Conservation (phyloP, 2,888 invertebrate species). For the Drepanosiphum platanoidis region DNA sequence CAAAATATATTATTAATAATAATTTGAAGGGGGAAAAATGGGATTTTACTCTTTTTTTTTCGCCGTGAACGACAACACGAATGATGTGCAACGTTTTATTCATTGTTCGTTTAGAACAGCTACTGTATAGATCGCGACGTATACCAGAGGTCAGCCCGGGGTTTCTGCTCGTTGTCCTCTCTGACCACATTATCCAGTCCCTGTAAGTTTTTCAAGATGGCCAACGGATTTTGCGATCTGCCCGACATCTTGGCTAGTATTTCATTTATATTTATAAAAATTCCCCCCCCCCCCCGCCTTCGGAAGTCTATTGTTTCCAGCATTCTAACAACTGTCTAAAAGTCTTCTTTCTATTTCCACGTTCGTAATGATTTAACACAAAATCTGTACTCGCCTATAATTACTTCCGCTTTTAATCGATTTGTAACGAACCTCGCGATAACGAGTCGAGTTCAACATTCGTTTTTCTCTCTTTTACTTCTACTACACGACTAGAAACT, state of each 20-base stretch:
- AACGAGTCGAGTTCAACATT: not conserved
- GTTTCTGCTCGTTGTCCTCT: conserved; percentile 53
- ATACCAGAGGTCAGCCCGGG: conserved; percentile 28
- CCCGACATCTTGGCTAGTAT: conserved; percentile 58
- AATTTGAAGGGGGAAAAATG: too few relatives aligned
- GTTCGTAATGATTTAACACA: not conserved
- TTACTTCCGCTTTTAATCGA: not conserved
- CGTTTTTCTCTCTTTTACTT: too few relatives aligned
- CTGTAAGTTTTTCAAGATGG: conserved; percentile 58
- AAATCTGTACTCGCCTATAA: not conserved
- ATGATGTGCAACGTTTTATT: not conserved
- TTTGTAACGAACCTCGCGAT: not conserved
- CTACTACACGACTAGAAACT: too few relatives aligned
- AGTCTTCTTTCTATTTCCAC: not conserved
- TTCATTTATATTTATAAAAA: conserved; percentile 4
- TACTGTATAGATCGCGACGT: conserved; percentile 42
- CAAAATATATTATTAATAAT: not conserved
- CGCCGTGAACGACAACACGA: not conserved
- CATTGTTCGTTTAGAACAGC: conserved; percentile 36
- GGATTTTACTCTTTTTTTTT: too few relatives aligned
- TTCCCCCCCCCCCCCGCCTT: not conserved
- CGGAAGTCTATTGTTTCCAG: not conserved
- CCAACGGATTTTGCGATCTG: conserved; percentile 53
- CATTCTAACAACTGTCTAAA: not conserved
- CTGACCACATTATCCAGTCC: conserved; percentile 48